Evolutionary conservation across 1,140 invertebrate species (phyloP).

Genomic region (Macrobrachium nipponense): DNA sequence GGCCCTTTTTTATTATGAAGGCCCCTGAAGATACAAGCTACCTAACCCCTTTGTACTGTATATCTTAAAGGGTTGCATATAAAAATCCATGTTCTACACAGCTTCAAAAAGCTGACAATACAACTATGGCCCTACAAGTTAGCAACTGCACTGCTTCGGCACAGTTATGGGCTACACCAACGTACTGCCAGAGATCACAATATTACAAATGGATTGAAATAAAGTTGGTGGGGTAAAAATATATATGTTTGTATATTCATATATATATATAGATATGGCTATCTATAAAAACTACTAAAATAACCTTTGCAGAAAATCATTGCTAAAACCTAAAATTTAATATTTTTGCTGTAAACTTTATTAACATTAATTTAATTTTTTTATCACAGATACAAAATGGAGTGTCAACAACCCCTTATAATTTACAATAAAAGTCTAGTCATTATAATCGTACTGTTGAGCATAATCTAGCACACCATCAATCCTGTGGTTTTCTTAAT

Average conservation of each 20-base stretch:
- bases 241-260: conserved; percentile 26
- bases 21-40: too few species aligned
- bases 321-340: conserved; percentile 46
- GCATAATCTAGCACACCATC: conserved; percentile 53
- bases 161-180: conserved; percentile 26
- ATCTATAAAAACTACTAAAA: conserved; percentile 55
- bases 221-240: conserved; percentile 52
- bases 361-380: conserved; percentile 50
- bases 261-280: conserved; percentile 37
- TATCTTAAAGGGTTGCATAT: too few species aligned
- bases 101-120: too few species aligned
- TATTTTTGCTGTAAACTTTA: conserved; percentile 48
- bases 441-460: conserved; percentile 44
- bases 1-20: too few species aligned
- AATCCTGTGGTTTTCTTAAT: conserved; percentile 46
- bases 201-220: conserved; percentile 30
- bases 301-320: conserved; percentile 41
- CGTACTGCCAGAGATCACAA: conserved; percentile 39
- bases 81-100: too few species aligned
- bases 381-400: conserved; percentile 62
- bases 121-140: too few species aligned
- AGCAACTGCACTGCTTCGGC: neutral
- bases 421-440: conserved; percentile 44
- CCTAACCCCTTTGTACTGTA: too few species aligned
- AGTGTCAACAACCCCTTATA: conserved; percentile 53